Evolutionary conservation across 2,797 vertebrate species (phyloP).

Genomic region (Eptatretus atami): DNA sequence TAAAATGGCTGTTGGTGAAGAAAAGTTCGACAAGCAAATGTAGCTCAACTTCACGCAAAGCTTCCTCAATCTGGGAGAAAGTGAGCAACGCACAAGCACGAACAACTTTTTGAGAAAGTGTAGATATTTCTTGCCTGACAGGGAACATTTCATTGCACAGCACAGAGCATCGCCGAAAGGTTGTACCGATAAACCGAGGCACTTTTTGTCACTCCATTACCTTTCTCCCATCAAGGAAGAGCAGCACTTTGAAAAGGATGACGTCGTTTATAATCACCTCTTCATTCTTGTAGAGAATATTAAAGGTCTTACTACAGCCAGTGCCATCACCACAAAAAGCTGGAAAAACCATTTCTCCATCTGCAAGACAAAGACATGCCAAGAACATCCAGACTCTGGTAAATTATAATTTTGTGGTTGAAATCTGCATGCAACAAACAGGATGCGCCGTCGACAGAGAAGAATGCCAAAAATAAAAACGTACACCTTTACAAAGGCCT

Average conservation of each 20-base stretch:
- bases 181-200: too few species aligned
- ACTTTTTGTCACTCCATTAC: neutral
- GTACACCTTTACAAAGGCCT: too few species aligned
- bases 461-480: too few species aligned
- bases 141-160: too few species aligned
- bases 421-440: too few species aligned
- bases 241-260: neutral
- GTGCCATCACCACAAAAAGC: neutral
- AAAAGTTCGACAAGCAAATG: constrained; percentile 1
- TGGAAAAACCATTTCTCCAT: constrained; percentile 2
- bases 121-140: too few species aligned
- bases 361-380: neutral
- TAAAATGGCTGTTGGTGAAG: neutral
- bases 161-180: too few species aligned
- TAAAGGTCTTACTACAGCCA: constrained; percentile 5
- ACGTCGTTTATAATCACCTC: constrained; percentile 2
- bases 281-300: constrained; percentile 2
- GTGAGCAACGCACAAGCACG: too few species aligned
- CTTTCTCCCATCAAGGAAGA: constrained; percentile 2
- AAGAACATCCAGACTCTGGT: too few species aligned
- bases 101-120: too few species aligned
- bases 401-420: too few species aligned
- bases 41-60: neutral
- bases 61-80: neutral
- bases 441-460: too few species aligned